These are phyloP conservation scores for Oreochromis mossambicus DNA, from an alignment of 2,797 vertebrate species.

Conservation along the genomic window DNA sequence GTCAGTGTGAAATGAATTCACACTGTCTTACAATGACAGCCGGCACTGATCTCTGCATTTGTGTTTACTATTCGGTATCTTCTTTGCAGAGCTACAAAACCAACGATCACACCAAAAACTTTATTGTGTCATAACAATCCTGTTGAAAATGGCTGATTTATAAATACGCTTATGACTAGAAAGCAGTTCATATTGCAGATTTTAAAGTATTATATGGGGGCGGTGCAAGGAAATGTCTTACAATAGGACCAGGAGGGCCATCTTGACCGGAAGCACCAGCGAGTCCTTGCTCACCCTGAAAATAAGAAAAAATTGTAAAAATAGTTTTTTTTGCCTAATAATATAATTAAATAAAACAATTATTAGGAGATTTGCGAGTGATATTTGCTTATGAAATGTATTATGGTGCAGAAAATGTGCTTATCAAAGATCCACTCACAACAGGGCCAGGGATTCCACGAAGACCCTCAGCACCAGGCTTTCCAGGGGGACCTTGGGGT, in stretches of 20 bases:
- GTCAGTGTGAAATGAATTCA: slow-evolving; percentile 2
- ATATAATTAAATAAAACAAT: not conserved
- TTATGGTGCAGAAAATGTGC: not conserved
- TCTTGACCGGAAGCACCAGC: slow-evolving; percentile 92
- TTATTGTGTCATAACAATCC: not conserved
- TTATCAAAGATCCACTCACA: slow-evolving; percentile 74
- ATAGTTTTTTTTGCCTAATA: not conserved
- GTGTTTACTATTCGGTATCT: not conserved
- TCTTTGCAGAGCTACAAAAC: not conserved
- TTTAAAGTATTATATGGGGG: not conserved
- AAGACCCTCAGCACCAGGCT: slow-evolving; percentile 91
- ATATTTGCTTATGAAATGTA: not conserved
- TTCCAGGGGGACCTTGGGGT: slow-evolving; percentile 90
- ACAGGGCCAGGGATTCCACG: slow-evolving; percentile 96
- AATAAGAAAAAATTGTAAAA: not conserved
- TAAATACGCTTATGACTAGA: not conserved
- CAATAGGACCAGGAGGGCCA: slow-evolving; percentile 92
- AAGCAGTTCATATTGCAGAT: not conserved
- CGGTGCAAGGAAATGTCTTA: slow-evolving; percentile 59
- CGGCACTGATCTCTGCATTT: not conserved
- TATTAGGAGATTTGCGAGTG: not conserved
- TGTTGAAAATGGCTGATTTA: not conserved
- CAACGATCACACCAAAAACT: not conserved
- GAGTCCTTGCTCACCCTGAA: slow-evolving; percentile 94
- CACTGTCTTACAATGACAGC: slow-evolving; percentile 4